phyloP scores from a whole-genome alignment of 1,140 invertebrate species.

The Drosophila simulans region DNA sequence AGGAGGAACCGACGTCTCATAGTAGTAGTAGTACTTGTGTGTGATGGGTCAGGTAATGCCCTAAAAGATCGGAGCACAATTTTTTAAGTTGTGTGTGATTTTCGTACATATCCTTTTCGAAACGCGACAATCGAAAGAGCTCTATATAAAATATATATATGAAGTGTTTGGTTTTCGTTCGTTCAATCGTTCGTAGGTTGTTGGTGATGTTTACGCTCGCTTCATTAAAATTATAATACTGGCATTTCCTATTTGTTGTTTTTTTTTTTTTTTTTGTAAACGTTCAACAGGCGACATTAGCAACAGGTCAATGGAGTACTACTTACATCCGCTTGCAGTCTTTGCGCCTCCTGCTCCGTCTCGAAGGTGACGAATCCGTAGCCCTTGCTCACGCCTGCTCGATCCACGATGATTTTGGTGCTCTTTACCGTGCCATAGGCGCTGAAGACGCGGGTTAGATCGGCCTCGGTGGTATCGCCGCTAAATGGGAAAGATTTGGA shows the following conservation, averaged over 20 bases:
- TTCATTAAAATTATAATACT: conserved; percentile 39
- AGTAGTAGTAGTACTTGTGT: conserved; percentile 49
- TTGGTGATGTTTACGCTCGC: conserved; percentile 9
- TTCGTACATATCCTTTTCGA: conserved; percentile 3
- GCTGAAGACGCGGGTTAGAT: conserved; percentile 92
- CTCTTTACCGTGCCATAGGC: conserved; percentile 96
- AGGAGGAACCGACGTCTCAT: conserved; percentile 49
- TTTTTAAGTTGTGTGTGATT: conserved; percentile 52
- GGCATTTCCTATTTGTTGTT: conserved; percentile 1
- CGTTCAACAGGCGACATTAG: conserved; percentile 50
- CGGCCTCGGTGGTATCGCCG: conserved; percentile 92
- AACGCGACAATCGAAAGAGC: conserved; percentile 6
- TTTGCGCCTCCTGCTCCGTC: conserved; percentile 94
- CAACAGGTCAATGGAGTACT: conserved; percentile 32
- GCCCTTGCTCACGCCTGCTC: conserved; percentile 97
- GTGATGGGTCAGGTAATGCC: conserved; percentile 66
- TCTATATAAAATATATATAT: neutral
- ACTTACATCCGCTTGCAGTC: conserved; percentile 88
- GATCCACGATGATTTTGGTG: conserved; percentile 96
- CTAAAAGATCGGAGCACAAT: conserved; percentile 80
- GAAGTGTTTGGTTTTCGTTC: conserved; percentile 3
- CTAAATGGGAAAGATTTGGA: conserved; percentile 81
- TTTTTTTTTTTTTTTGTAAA: conserved; percentile 19
- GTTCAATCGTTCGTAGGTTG: conserved; percentile 9
- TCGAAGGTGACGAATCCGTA: conserved; percentile 98